Evolutionary conservation across 2,888 invertebrate genomes (phyloP), one percentile per base, ranked within the genome.

Genomic region (Strigamia crassipes): DNA sequence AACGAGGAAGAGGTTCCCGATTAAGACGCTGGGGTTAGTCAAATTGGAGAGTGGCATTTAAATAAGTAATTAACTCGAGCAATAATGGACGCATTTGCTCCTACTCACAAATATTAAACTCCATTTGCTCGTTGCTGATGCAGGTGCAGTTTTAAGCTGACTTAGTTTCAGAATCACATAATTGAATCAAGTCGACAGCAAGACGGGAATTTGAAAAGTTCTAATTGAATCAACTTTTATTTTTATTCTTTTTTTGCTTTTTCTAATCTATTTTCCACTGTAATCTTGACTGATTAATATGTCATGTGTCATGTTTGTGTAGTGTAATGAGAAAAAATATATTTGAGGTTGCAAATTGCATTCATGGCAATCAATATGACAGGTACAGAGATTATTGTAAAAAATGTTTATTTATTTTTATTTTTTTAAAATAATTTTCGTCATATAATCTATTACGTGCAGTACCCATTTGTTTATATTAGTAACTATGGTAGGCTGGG

Each of bases 11-110:
- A 27, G 73, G 73, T 31, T 73, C 27, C 61, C 73, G 73, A 73
- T 73, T 73, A 73, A 73, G 73, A 73, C 31, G 73, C 27, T 73
- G 73, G 73, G 73, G 73, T 73, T 73, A 73, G 73, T 73, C 73
- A 15, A 73, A 73, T 73, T 73, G 73, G 73, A 73, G 73, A 73
- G 73, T 31, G 27, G 73, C 31, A 73, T 73, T 73, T 73, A 73
- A 73, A 73, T 73, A 73, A 73, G 73, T 73, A 73, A 73, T 73
- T 73, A 73, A 27, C 73, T 73, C 73, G 31, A 31, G 73, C 15
- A 9, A 73, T 73, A 73, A 73, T n/a, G 73, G 73, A 73, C 31
- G 73, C 73, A 31, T 73, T 73, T 73, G 73, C 73, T 73, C 23
- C 73, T 73, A 73, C 73, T 73, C 73, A 73, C 27, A 73, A 27